Percentiles rank a stretch among this genome's conserved stretches.
Conservation (phyloP, 2,113 vertebrate species). For the Cromileptes altivelis region DNA sequence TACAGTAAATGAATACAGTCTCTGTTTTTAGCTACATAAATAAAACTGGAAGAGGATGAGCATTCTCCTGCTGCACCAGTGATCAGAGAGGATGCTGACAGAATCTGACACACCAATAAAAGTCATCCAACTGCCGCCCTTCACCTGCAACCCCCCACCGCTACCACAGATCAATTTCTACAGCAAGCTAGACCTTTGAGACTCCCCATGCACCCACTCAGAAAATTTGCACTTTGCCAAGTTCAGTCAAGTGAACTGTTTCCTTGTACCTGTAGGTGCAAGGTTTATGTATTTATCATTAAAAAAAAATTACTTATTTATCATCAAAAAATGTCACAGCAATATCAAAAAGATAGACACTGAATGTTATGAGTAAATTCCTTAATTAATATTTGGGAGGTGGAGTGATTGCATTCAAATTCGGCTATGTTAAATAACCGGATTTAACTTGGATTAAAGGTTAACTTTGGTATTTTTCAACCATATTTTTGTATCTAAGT, state of each 20-base stretch:
- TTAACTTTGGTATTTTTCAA: too few species aligned
- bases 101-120: neutral
- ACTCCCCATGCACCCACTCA: neutral
- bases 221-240: conserved; percentile 4
- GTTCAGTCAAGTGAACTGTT: neutral
- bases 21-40: neutral
- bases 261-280: neutral
- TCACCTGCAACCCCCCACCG: conserved; percentile 6
- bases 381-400: too few species aligned
- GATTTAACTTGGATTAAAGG: too few species aligned
- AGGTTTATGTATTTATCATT: too few species aligned
- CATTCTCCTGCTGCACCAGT: neutral
- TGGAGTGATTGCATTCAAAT: too few species aligned
- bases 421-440: too few species aligned
- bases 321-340: too few species aligned
- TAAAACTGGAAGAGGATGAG: neutral
- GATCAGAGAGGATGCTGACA: conserved; percentile 7
- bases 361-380: too few species aligned
- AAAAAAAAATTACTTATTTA: too few species aligned
- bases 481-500: too few species aligned
- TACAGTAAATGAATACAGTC: neutral
- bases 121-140: neutral
- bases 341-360: too few species aligned
- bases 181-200: neutral
- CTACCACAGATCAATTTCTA: neutral